Evolutionary conservation across 2,113 vertebrate species (phyloP).

Genomic region (Montifringilla adamsi): DNA sequence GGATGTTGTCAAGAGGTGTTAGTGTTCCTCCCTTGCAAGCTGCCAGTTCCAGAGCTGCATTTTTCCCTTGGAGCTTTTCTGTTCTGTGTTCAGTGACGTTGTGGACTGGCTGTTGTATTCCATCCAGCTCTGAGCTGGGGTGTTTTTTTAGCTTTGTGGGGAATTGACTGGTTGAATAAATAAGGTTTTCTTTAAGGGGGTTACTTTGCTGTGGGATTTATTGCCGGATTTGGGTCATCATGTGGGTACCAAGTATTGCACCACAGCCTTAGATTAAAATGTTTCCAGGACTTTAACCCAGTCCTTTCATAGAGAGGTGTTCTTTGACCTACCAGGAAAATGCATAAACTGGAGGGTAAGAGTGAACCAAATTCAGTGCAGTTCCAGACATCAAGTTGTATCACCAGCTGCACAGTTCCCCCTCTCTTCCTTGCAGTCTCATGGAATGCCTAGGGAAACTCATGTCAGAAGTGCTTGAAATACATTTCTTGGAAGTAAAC

Average conservation of each 20-base stretch:
- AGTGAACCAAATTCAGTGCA: neutral
- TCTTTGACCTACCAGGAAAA: neutral
- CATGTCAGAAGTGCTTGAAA: neutral
- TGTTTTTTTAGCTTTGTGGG: neutral
- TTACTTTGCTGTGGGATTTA: neutral
- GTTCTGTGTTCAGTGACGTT: neutral
- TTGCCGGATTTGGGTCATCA: neutral
- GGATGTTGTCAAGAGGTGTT: neutral
- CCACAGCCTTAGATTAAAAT: slow-evolving; percentile 10
- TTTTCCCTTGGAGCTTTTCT: neutral
- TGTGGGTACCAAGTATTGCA: neutral
- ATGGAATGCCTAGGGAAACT: neutral
- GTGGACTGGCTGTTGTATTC: neutral
- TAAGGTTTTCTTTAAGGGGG: neutral
- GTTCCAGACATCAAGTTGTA: neutral
- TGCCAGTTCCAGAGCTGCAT: neutral
- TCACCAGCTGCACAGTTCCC: neutral
- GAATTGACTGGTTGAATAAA: neutral
- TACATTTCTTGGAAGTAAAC: neutral
- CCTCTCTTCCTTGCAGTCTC: neutral
- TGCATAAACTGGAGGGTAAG: neutral
- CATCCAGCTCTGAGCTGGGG: neutral
- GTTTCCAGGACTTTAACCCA: neutral
- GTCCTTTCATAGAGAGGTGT: neutral
- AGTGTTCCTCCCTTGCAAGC: neutral